Percentiles rank a stretch among this genome's conserved stretches.
Conservation (phyloP, 2,888 invertebrate genomes). For the Parascotia fuliginaria region DNA sequence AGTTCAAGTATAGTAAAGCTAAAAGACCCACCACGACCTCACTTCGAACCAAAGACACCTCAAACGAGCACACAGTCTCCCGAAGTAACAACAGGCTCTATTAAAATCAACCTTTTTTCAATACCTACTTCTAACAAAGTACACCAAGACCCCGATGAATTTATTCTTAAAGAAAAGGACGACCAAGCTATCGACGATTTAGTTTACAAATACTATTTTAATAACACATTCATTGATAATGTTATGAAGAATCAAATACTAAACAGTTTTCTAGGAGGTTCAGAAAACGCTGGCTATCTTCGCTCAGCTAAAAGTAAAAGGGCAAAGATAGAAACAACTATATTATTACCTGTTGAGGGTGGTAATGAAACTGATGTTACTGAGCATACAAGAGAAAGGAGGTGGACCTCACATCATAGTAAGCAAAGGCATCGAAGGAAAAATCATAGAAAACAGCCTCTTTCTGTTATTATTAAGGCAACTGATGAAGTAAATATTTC, state of each 20-base stretch:
- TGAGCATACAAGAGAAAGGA: conserved; percentile 50
- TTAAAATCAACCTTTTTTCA: conserved; percentile 75
- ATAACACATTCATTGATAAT: conserved; percentile 76
- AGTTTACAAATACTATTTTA: conserved; percentile 79
- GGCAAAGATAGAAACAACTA: conserved; percentile 56
- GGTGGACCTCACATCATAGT: conserved; percentile 67
- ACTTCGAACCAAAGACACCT: background rate
- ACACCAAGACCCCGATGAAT: conserved; percentile 62
- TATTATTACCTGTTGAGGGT: conserved; percentile 59
- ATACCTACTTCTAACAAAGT: conserved; percentile 57
- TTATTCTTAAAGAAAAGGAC: conserved; percentile 74
- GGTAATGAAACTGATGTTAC: conserved; percentile 23
- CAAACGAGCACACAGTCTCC: conserved; percentile 34
- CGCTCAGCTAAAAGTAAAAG: conserved; percentile 61
- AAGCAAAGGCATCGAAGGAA: conserved; percentile 44
- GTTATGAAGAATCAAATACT: conserved; percentile 70
- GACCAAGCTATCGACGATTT: conserved; percentile 72
- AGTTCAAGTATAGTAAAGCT: conserved; percentile 27
- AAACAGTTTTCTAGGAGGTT: conserved; percentile 46
- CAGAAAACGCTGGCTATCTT: conserved; percentile 40
- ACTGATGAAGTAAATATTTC: conserved; percentile 18
- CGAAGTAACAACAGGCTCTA: conserved; percentile 53
- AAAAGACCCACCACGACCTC: conserved; percentile 5
- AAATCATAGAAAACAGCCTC: conserved; percentile 32
- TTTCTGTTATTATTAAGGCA: conserved; percentile 10